Conservation (phyloP, 2,113 vertebrate species). For the Neodon shergylaensis region DNA sequence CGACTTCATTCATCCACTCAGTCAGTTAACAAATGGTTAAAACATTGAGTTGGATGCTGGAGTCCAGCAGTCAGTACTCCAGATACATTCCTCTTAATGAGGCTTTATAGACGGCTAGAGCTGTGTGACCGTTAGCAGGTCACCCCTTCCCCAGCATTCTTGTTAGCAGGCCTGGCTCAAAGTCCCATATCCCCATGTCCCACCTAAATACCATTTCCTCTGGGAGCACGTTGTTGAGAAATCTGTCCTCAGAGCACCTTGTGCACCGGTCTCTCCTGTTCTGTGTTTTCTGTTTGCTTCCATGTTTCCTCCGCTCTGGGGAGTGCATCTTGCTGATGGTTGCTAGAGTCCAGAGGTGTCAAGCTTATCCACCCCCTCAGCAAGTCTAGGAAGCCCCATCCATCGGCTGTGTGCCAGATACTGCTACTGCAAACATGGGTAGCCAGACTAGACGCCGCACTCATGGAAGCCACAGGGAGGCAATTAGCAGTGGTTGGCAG, state of each 20-base stretch:
- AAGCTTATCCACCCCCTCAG: neutral
- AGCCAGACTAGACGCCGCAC: neutral
- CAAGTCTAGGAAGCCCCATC: neutral
- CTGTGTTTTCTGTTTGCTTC: neutral
- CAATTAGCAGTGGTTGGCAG: neutral
- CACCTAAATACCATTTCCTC: neutral
- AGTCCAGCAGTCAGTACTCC: neutral
- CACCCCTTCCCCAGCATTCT: neutral
- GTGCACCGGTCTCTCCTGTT: rapidly evolving
- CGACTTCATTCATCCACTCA: neutral
- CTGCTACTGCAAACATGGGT: neutral
- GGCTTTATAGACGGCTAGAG: neutral
- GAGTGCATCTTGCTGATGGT: neutral
- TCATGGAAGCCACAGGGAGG: neutral
- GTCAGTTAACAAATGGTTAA: neutral
- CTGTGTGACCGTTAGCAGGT: neutral
- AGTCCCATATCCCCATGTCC: neutral
- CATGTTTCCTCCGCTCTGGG: too few relatives aligned
- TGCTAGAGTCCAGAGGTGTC: neutral
- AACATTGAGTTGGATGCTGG: neutral
- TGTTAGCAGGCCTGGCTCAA: rapidly evolving
- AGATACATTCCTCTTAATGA: neutral
- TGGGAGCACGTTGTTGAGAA: neutral
- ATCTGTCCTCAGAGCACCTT: neutral
- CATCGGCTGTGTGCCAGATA: neutral